Conservation (phyloP, 2,113 vertebrate species). For the Seriola quinqueradiata region DNA sequence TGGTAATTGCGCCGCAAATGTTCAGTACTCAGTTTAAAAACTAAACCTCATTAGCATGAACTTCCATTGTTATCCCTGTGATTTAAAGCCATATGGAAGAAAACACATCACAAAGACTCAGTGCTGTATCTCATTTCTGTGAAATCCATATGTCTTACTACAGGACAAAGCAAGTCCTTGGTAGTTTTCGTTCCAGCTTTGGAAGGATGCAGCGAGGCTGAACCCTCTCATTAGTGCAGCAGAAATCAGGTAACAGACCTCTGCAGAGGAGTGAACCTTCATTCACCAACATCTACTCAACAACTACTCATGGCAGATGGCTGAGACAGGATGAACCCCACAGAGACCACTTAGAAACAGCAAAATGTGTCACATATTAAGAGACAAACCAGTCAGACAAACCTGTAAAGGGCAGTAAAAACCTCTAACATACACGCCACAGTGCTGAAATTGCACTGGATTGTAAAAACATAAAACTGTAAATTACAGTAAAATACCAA, state of each 20-base stretch:
- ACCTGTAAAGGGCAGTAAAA: neutral
- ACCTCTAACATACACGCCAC: neutral
- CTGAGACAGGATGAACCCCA: slow-evolving; percentile 40
- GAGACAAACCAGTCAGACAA: slow-evolving; percentile 14
- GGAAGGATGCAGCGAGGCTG: slow-evolving; percentile 31
- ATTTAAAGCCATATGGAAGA: slow-evolving; percentile 16
- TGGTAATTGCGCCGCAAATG: neutral
- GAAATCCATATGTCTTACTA: slow-evolving; percentile 14
- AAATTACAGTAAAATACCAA: slow-evolving; percentile 27
- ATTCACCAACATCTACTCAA: slow-evolving; percentile 27
- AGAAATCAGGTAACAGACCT: slow-evolving; percentile 56
- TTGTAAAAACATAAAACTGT: neutral
- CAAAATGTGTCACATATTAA: slow-evolving; percentile 45
- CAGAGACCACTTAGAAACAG: slow-evolving; percentile 52
- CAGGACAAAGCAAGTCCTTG: slow-evolving; percentile 18
- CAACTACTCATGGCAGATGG: slow-evolving; percentile 62
- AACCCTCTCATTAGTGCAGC: slow-evolving; percentile 40
- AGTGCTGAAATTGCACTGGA: neutral
- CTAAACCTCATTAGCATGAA: neutral
- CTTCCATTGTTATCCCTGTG: neutral
- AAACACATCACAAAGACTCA: slow-evolving; percentile 3
- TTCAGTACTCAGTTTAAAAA: slow-evolving; percentile 12
- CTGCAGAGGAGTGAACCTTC: slow-evolving; percentile 49
- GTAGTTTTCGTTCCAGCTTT: slow-evolving; percentile 19
- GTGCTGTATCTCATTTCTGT: neutral